phyloP scores from a whole-genome alignment of 1,140 invertebrate species.

The Aricia agestis region DNA sequence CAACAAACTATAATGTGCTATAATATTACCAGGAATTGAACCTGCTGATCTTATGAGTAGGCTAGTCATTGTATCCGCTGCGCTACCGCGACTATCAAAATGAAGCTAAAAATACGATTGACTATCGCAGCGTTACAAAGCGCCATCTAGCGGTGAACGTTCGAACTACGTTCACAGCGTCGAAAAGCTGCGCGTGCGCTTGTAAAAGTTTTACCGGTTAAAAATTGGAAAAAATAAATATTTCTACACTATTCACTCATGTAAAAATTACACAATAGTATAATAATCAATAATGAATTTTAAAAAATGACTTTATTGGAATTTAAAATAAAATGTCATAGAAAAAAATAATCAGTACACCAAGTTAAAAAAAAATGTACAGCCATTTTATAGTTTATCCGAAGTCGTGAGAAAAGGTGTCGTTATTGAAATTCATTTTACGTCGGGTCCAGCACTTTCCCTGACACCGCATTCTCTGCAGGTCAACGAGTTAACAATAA shows the following conservation, averaged over 20 bases:
- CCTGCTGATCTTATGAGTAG: neutral
- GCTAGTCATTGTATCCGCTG: conserved; percentile 8
- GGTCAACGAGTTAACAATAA: conserved; percentile 15
- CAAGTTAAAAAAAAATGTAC: neutral
- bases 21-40: conserved; percentile 31
- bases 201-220: too few species aligned
- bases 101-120: neutral
- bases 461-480: neutral
- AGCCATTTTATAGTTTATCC: neutral
- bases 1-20: neutral
- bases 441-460: conserved; percentile 8
- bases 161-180: neutral
- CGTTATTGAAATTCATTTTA: conserved; percentile 7
- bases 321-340: neutral
- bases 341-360: neutral
- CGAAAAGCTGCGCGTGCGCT: neutral
- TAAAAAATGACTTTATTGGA: too few species aligned
- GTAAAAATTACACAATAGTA: neutral
- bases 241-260: too few species aligned
- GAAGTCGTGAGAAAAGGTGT: neutral
- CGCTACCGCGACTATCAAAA: conserved; percentile 11
- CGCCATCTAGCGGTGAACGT: conserved; percentile 34
- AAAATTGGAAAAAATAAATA: too few species aligned
- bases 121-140: neutral
- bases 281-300: too few species aligned